Percentiles rank a stretch among this genome's conserved stretches.
phyloP scores from a whole-genome alignment of 2,888 invertebrate species.

The Holacanthella duospinosa region DNA sequence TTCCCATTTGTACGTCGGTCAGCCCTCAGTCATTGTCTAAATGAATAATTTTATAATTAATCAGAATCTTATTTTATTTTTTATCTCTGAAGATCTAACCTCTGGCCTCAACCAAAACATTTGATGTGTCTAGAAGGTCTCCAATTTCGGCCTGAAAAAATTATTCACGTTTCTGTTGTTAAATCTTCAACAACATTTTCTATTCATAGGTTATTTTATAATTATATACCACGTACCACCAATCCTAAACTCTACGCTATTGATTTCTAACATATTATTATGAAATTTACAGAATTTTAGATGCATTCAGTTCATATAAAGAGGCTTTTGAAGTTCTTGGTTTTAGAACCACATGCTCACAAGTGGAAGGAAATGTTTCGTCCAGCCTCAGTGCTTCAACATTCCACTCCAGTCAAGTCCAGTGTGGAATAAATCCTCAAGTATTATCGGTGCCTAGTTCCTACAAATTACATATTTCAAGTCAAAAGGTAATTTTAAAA shows the following conservation, averaged over 20 bases:
- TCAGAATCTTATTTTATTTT: neutral
- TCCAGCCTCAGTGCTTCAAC: conserved; percentile 24
- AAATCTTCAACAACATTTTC: conserved; percentile 33
- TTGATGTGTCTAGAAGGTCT: conserved; percentile 47
- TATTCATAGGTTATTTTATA: conserved; percentile 38
- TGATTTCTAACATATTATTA: neutral
- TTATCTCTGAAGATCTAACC: conserved; percentile 11
- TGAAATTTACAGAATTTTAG: conserved; percentile 42
- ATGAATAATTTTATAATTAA: neutral
- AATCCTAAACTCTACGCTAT: neutral
- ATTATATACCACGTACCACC: too few species aligned
- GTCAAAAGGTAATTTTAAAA: conserved; percentile 42
- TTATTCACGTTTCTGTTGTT: conserved; percentile 45
- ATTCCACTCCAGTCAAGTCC: conserved; percentile 42
- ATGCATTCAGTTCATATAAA: conserved; percentile 48
- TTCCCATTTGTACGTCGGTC: conserved; percentile 42
- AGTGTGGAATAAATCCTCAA: conserved; percentile 47
- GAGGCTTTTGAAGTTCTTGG: conserved; percentile 44
- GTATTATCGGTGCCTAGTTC: conserved; percentile 45
- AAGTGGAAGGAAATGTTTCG: conserved; percentile 30
- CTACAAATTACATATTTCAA: conserved; percentile 47
- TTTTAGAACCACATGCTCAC: conserved; percentile 42
- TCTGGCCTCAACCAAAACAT: conserved; percentile 54
- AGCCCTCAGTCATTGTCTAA: neutral
- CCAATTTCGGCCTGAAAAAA: conserved; percentile 43